Percentiles rank a stretch among this genome's conserved stretches.
Conservation (phyloP, 2,797 vertebrate genomes). For the Antennarius maculatus region DNA sequence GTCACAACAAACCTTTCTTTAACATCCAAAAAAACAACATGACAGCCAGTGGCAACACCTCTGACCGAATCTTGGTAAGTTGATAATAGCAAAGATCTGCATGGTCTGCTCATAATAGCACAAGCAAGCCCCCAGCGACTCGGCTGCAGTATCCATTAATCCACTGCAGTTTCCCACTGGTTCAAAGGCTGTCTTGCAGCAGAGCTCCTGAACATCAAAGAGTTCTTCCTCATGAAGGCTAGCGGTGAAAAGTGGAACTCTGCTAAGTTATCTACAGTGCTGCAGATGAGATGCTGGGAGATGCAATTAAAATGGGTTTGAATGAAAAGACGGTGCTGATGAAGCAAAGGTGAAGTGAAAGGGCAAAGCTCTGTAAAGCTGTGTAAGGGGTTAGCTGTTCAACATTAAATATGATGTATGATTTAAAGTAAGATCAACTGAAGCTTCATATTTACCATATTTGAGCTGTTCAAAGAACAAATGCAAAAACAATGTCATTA, state of each 20-base stretch:
- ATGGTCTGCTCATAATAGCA: conserved; percentile 61
- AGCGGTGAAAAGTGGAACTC: conserved; percentile 62
- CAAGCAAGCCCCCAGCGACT: conserved; percentile 65
- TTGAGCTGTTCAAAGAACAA: too few species aligned
- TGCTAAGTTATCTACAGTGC: conserved; percentile 57
- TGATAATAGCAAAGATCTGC: conserved; percentile 69
- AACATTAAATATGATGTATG: conserved; percentile 20
- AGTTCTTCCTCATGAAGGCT: conserved; percentile 58
- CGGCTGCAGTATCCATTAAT: conserved; percentile 73
- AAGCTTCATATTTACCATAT: background rate
- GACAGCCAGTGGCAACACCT: conserved; percentile 16
- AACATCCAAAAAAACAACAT: conserved; percentile 48
- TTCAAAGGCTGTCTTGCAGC: conserved; percentile 75
- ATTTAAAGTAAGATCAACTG: background rate
- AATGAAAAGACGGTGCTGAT: conserved; percentile 50
- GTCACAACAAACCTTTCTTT: conserved; percentile 10
- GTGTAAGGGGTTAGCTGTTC: conserved; percentile 10
- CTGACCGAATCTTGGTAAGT: conserved; percentile 41
- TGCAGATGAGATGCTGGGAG: conserved; percentile 62
- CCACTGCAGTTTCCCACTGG: conserved; percentile 72
- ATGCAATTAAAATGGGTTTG: conserved; percentile 56
- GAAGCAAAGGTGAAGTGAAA: conserved; percentile 37
- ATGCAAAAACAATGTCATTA: too few species aligned
- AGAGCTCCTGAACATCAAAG: conserved; percentile 73
- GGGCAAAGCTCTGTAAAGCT: conserved; percentile 13